Evolutionary conservation across 2,113 vertebrate species (phyloP), one percentile per base, ranked within the genome.

Genomic region (Ceyx margarethae): DNA sequence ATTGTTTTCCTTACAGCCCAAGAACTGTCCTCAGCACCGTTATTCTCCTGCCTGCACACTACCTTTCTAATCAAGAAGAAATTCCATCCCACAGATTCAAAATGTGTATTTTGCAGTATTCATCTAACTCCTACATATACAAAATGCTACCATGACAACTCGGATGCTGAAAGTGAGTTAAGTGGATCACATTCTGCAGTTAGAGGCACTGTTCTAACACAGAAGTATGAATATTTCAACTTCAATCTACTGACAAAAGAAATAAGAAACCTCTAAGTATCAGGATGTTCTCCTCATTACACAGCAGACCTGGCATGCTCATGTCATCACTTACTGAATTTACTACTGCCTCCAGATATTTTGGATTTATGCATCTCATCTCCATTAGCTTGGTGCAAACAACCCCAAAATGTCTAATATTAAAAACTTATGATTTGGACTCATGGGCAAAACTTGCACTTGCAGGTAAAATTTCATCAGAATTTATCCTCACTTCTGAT

Each of bases 101-200:
- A 93, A 48, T 31, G 12, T 46, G 8, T 31, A 66, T 82, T 90
- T 91, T 81, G 46, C 61, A 81, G 61, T 22, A n/a, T 58, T 85
- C 42, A 15, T 31, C 13, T 22, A 50, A 65, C 80, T 88, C 82
- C 92, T 58, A 28, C 28, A 0, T 15, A 28, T 13, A 69, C 42
- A 48, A 76, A 85, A 77, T 29, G 60, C 87, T 93, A 42, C 79
- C 90, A 88, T 88, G 83, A 90, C 95, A 88, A 88, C 28, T 0
- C 54, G 35, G 76, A 74, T 74, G 43, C 68, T 78, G 22, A 10
- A 72, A 87, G 19, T 5, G 28, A 76, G 51, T 37, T 46, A 81
- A 69, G 51, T 57, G 76, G n/a, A 76, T 45, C 57, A 53, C n/a
- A 54, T 11, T 64, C 57, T 67, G n/a, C 78, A 79, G 46, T 21